Evolutionary conservation across 2,888 invertebrate species (phyloP), one percentile per base, ranked within the genome.

Genomic region (Orthonevra nobilis): DNA sequence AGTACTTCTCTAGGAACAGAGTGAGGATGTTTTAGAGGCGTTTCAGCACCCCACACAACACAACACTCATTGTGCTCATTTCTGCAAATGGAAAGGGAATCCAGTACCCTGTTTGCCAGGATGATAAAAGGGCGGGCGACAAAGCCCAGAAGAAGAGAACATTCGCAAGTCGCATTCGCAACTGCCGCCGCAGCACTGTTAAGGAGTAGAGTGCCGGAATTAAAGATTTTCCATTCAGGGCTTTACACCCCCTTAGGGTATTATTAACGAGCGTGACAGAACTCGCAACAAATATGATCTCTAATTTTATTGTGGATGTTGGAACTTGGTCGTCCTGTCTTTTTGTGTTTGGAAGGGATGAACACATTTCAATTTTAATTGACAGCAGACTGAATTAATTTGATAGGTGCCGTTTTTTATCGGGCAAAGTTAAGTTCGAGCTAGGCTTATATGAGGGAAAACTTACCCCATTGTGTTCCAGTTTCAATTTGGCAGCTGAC

Each of bases 401-500:
- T 75, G 46, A 38, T 48, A 23, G 40, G 4, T 6, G 19, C 28
- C 5, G 23, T 23, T 4, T 3, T n/a, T 23, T 40, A 52, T 28
- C 20, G 46, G 40, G 20, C 5, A 23, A 54, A 75, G 60, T 60
- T 70, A 81, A 66, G 42, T n/a, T n/a, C n/a, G n/a, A n/a, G n/a
- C n/a, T n/a, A 44, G 20, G 70, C 64, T 48, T 52, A 38, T 23
- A n/a, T 34, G 69, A 23, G 23, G 19, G 36, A 9, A 10, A 46
- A 85, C 91, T 91, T 85, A 93, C 93, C 83, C 90, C 90, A 82
- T 89, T 88, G 72, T 91, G 91, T 82, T 93, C 92, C 87, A 94
- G 91, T 87, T 95, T 94, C 68, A 97, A 92, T 89, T 98, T 97
- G 44, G 99, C 98, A 89, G 99, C 97, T 60, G 98, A 97, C 95